phyloP scores from a whole-genome alignment of 2,113 vertebrate genomes.

The Cariama cristata region DNA sequence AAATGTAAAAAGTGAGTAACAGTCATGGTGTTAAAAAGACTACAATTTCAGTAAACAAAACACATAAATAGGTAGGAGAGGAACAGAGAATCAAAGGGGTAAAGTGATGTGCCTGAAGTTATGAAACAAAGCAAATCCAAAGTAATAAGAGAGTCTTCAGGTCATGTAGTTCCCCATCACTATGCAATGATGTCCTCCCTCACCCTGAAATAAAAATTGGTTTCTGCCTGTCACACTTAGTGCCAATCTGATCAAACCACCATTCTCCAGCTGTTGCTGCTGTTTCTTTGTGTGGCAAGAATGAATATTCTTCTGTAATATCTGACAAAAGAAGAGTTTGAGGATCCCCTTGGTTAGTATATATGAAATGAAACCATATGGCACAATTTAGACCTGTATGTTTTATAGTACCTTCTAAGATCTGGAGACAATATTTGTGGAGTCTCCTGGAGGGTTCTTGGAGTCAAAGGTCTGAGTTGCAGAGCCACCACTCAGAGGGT shows the following conservation, averaged over 20 bases:
- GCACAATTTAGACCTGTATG: neutral
- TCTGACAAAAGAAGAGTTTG: neutral
- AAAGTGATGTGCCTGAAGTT: neutral
- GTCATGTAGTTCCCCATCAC: neutral
- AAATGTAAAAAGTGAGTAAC: neutral
- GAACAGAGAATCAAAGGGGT: neutral
- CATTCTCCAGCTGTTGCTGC: neutral
- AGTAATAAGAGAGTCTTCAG: neutral
- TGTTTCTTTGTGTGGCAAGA: neutral
- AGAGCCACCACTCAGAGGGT: neutral
- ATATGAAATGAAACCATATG: neutral
- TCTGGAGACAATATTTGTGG: neutral
- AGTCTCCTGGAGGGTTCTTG: neutral
- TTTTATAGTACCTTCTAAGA: neutral
- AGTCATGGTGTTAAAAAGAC: neutral
- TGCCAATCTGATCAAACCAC: neutral
- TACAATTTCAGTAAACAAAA: neutral
- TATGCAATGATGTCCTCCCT: neutral
- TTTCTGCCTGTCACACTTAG: neutral
- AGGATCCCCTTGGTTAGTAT: neutral
- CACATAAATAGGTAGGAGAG: neutral
- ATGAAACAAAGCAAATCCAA: neutral
- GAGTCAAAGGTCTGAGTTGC: neutral
- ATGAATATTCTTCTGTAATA: neutral
- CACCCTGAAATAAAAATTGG: neutral